Conservation (phyloP, 2,113 vertebrate genomes). For the Sapayoa aenigma region DNA sequence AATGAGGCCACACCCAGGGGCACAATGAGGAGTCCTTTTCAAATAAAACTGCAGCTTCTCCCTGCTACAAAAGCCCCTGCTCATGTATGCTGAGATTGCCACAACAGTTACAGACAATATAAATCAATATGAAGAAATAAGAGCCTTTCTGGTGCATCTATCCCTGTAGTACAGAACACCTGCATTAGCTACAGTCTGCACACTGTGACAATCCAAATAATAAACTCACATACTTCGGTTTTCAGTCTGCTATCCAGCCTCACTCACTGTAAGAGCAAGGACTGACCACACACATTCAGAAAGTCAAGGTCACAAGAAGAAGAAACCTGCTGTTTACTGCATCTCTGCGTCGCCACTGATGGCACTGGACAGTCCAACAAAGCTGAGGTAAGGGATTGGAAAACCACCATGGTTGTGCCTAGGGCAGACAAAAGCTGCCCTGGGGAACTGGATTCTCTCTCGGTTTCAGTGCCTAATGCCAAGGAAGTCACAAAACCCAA, state of each 20-base stretch:
- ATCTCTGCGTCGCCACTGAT: neutral
- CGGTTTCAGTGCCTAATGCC: neutral
- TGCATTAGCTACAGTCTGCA: fast-evolving
- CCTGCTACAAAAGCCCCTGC: neutral
- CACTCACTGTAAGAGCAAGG: neutral
- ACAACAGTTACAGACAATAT: neutral
- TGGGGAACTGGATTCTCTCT: neutral
- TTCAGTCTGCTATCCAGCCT: neutral
- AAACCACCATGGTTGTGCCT: neutral
- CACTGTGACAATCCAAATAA: neutral
- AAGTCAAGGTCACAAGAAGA: neutral
- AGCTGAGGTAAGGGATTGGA: neutral
- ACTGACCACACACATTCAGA: neutral
- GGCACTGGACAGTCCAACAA: neutral
- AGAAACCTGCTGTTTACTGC: neutral
- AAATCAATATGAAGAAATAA: neutral
- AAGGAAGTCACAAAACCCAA: neutral
- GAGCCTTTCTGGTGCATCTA: neutral
- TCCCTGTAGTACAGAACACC: neutral
- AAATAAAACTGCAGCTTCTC: neutral
- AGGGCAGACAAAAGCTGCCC: neutral
- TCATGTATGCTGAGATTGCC: neutral
- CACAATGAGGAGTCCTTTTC: neutral
- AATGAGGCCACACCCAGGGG: neutral
- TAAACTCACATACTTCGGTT: neutral